These are phyloP conservation scores for Todiramphus saurophagus DNA, from an alignment of 2,113 vertebrate species.

Conservation along the genomic window DNA sequence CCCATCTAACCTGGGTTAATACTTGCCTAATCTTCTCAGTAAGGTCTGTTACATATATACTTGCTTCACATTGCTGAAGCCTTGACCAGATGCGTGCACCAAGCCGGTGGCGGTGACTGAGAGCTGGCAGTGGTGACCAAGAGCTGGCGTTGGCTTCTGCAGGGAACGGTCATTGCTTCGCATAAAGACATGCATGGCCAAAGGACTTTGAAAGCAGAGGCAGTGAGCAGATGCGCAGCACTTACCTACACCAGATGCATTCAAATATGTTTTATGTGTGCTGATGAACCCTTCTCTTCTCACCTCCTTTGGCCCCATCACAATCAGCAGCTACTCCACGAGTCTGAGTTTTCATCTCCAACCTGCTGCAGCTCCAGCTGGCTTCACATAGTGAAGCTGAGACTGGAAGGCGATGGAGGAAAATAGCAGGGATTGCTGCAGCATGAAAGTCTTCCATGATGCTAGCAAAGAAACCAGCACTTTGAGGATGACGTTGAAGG, in stretches of 20 bases:
- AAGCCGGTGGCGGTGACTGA: not conserved
- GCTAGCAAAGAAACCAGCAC: not conserved
- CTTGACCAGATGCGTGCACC: not conserved
- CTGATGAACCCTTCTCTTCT: not conserved
- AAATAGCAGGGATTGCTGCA: not conserved
- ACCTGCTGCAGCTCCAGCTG: fast-evolving
- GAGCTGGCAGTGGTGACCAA: not conserved
- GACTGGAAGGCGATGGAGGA: not conserved
- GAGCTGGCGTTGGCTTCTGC: not conserved
- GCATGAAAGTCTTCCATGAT: no score
- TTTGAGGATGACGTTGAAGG: not conserved
- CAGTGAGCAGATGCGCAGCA: fast-evolving
- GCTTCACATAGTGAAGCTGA: fast-evolving
- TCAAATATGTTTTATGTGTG: not conserved
- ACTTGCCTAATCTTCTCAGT: not conserved
- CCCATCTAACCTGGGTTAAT: not conserved
- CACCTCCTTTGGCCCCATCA: not conserved
- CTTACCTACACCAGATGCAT: not conserved
- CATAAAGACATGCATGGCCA: fast-evolving
- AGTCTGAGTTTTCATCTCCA: not conserved
- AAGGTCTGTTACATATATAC: fast-evolving
- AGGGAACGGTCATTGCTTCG: not conserved
- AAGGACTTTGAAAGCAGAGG: not conserved
- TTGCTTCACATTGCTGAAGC: not conserved
- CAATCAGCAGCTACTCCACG: not conserved